phyloP scores from a whole-genome alignment of 1,140 invertebrate species.

The Dolichoris vasculosae region DNA sequence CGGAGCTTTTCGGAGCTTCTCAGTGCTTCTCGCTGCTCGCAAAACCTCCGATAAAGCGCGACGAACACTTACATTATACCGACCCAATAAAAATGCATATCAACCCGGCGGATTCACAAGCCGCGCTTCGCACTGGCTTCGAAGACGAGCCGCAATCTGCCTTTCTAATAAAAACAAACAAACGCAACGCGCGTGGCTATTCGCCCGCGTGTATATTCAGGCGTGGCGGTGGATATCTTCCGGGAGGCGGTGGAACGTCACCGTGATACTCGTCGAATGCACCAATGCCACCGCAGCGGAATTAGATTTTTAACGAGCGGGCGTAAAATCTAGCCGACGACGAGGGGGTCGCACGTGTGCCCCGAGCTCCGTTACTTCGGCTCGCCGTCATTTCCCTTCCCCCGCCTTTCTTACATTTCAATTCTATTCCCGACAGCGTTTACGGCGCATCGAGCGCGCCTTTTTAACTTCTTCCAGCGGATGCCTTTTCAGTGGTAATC shows the following conservation, averaged over 20 bases:
- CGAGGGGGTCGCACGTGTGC: conserved; percentile 5
- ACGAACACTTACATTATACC: not conserved
- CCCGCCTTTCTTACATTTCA: not conserved
- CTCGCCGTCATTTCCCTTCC: not conserved
- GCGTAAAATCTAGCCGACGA: conserved; percentile 16
- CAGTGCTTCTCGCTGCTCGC: not conserved
- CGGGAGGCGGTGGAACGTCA: no score
- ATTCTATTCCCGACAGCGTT: not conserved
- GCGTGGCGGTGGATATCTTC: not conserved
- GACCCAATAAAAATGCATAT: conserved; percentile 12
- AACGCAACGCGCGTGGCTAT: not conserved
- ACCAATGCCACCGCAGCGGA: conserved; percentile 17
- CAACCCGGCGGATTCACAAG: conserved; percentile 20
- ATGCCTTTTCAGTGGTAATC: not conserved
- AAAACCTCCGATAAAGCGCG: conserved; percentile 19
- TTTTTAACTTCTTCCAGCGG: not conserved
- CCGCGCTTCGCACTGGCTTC: no score
- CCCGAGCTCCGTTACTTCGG: not conserved
- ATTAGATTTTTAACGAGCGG: conserved; percentile 49
- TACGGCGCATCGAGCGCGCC: not conserved
- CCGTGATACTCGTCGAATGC: not conserved
- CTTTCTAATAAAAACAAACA: conserved; percentile 36
- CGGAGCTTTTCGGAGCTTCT: not conserved
- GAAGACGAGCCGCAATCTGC: not conserved
- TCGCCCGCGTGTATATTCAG: conserved; percentile 1